Conservation (phyloP, 2,888 invertebrate species). For the Phengaris alcon region DNA sequence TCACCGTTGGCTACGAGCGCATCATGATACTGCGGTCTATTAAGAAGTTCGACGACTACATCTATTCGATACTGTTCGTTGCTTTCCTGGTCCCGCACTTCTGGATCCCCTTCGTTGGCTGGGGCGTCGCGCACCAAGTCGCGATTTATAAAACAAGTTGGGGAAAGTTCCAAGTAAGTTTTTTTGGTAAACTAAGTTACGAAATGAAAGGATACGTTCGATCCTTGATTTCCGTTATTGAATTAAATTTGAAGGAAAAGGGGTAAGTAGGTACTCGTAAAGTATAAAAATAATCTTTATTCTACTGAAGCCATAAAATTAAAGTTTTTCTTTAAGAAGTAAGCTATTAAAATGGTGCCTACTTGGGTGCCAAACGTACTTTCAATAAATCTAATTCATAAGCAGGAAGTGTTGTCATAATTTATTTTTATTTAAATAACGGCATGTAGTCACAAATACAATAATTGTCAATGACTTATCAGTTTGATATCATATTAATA, state of each 20-base stretch:
- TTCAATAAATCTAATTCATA: too few relatives aligned
- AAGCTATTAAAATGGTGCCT: too few relatives aligned
- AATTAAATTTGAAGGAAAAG: not conserved
- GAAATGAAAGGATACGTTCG: not conserved
- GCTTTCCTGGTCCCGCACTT: slow-evolving; percentile 84
- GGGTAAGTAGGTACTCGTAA: not conserved
- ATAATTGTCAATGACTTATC: too few relatives aligned
- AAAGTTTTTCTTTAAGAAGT: too few relatives aligned
- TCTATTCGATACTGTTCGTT: slow-evolving; percentile 83
- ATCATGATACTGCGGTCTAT: slow-evolving; percentile 80
- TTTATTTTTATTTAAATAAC: too few relatives aligned
- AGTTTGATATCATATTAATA: too few relatives aligned
- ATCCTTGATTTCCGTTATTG: slow-evolving; percentile 6
- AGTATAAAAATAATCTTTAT: not conserved
- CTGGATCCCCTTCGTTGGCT: slow-evolving; percentile 84
- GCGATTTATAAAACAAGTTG: slow-evolving; percentile 84
- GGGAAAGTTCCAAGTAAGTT: slow-evolving; percentile 71
- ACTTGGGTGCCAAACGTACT: too few relatives aligned
- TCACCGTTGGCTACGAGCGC: slow-evolving; percentile 81
- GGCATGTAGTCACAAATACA: too few relatives aligned
- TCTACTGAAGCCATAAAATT: not conserved
- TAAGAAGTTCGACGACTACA: slow-evolving; percentile 83
- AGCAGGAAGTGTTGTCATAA: too few relatives aligned
- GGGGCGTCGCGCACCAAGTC: slow-evolving; percentile 84
- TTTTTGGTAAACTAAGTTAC: not conserved